Evolutionary conservation across 2,888 invertebrate genomes (phyloP), one percentile per base, ranked within the genome.

Genomic region (Caradrina kadenii): DNA sequence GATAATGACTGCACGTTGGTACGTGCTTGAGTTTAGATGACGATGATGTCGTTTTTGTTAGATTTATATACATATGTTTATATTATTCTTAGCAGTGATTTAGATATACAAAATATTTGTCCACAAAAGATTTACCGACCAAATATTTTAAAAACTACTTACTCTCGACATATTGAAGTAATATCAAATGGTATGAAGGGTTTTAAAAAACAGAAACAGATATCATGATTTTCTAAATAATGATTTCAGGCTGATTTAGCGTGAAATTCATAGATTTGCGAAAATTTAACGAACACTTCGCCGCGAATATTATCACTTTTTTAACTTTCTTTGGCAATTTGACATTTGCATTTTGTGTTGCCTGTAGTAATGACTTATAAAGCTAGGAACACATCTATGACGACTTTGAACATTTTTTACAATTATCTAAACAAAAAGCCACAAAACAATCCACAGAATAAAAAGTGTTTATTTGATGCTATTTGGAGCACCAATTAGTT

Each of bases 81-180:
- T 26, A 26, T 26, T 4, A 10, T 17, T 15, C 17, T 5, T 45
- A 45, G 6, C 45, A 45, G 2, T 42, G 1, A 42, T 42, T 10
- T 42, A 13, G 11, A 42, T 15, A 42, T 42, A 42, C 42, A 42
- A 45, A 45, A 45, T 45, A 45, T 39, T 39, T 11, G 17, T 31
- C 7, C 49, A 59, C 42, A n/a, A 17, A 49, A 0, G 17, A 21
- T 52, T 52, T 50, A n/a, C 21, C 31, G 45, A 73, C 31, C 1
- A 21, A 42, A 22, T n/a, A 48, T n/a, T 22, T 63, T 7, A 15
- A 31, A 21, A 42, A 31, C n/a, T 54, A 80, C 78, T 80, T 66
- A 78, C 78, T 66, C 54, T 78, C 45, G 78, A 76, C 78, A 78
- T 78, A 48, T 22, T 80, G 63, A 22, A 59, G 39, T 26, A 11